Evolutionary conservation across 35 echinoderm and acorn worm genomes (phyloP), one percentile per base, ranked within the genome.

Genomic region (Heliocidaris erythrogramma): DNA sequence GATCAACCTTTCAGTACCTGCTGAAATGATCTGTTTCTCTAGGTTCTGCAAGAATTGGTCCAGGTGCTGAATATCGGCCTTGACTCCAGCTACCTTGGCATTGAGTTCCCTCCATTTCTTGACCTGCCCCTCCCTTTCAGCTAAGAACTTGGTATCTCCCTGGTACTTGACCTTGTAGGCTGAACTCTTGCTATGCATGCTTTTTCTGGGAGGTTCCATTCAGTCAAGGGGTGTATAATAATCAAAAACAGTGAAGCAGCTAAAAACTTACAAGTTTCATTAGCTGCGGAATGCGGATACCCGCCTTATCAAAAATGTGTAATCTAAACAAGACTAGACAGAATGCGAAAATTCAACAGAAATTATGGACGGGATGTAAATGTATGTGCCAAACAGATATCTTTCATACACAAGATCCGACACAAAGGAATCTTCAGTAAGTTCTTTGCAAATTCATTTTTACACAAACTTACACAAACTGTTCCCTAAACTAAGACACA

Each of bases 101-200:
- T 49, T 14, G 53, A 96, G 87, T 3, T 86, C 95, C 60, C 95
- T 96, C 86, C 59, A 48, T 56, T 60, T 96, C 86, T 94, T 52
- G 85, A 96, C 14, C 59, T 42, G 87, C 93, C 71, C 93, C 50
- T 84, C 93, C 29, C 95, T 88, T 49, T 96, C 85, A 9, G 94
- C 84, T 27, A 93, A 91, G 60, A 89, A 96, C 59, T 96, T 96
- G 85, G 29, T 48, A 49, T 94, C 95, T 42, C 59, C 93, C 49
- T 96, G 94, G 86, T 94, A 96, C 48, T 94, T 96, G n/a, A 96
- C 95, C 30, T 31, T 94, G 59, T 96, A 94, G 5, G 35, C 30
- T 5, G 47, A 21, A 86, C 47, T 92, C 91, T 92, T 92, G 91
- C 48, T 59, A 13, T 21, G 29, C 47, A 48, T 49, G 48, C 17